Evolutionary conservation across 2,888 invertebrate species (phyloP).

Genomic region (Drosophila subsilvestris): DNA sequence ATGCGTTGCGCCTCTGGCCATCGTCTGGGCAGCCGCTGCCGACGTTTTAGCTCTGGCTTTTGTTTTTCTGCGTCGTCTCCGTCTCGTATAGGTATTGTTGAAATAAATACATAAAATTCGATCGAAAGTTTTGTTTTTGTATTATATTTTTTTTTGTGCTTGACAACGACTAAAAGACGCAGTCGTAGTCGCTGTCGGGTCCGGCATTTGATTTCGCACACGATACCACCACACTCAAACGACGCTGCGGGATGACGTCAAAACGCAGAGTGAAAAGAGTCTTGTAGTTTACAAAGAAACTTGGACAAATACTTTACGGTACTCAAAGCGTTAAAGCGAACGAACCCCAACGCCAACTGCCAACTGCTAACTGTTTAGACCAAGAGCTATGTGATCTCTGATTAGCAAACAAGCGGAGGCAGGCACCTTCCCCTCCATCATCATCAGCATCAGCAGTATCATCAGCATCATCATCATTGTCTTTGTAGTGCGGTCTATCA

Average conservation of each 20-base stretch:
- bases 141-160: constrained; percentile 49
- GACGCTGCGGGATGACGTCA: constrained; percentile 62
- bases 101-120: constrained; percentile 80
- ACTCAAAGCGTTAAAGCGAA: constrained; percentile 52
- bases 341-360: constrained; percentile 30
- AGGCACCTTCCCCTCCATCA: constrained; percentile 35
- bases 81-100: constrained; percentile 51
- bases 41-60: constrained; percentile 39
- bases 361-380: constrained; percentile 69
- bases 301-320: constrained; percentile 78
- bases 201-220: constrained; percentile 79
- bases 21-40: constrained; percentile 63
- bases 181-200: constrained; percentile 13
- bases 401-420: constrained; percentile 72
- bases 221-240: constrained; percentile 49
- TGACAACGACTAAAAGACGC: constrained; percentile 61
- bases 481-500: constrained; percentile 52
- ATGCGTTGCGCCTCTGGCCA: constrained; percentile 79
- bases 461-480: background rate
- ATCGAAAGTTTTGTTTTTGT: constrained; percentile 68
- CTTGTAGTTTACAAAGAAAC: constrained; percentile 68
- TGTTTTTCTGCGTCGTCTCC: constrained; percentile 43
- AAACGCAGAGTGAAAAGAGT: constrained; percentile 39
- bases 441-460: background rate
- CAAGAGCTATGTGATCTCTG: constrained; percentile 69